These are phyloP conservation scores for Halocynthia aurantium DNA, from an alignment of 23 tunicate species.

Conservation along the genomic window DNA sequence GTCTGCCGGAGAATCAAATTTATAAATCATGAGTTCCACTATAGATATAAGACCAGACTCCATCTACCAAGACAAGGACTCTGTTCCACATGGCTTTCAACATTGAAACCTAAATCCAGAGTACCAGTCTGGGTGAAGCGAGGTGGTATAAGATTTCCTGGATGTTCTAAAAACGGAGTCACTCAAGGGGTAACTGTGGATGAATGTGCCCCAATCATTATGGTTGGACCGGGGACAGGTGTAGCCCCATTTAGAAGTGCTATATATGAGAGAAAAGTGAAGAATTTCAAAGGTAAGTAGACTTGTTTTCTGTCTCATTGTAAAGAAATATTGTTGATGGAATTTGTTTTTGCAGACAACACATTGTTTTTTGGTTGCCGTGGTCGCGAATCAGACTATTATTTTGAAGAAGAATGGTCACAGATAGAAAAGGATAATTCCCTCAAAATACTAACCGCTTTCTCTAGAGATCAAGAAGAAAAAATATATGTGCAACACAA, in stretches of 20 bases:
- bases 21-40: not conserved
- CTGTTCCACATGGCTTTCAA: slow-evolving; percentile 77
- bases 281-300: slow-evolving; percentile 18
- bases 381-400: slow-evolving; percentile 39
- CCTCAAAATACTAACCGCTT: slow-evolving; percentile 59
- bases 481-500: slow-evolving; percentile 89
- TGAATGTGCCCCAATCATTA: slow-evolving; percentile 29
- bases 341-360: slow-evolving; percentile 27
- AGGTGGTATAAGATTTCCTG: slow-evolving; percentile 30
- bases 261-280: slow-evolving; percentile 41
- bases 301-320: not conserved
- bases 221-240: slow-evolving; percentile 98
- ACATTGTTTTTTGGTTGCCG: slow-evolving; percentile 90
- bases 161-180: not conserved
- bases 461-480: slow-evolving; percentile 81
- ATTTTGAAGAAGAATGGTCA: slow-evolving; percentile 91
- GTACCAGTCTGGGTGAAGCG: slow-evolving; percentile 66
- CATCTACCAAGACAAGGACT: slow-evolving; percentile 56
- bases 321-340: no score
- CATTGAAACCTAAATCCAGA: slow-evolving; percentile 24
- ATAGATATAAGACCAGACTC: slow-evolving; percentile 65
- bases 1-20: no score
- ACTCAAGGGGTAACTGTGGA: slow-evolving; percentile 27
- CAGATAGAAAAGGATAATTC: slow-evolving; percentile 11
- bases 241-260: slow-evolving; percentile 96